Percentiles rank a stretch among this genome's conserved stretches.
Evolutionary conservation across 1,140 invertebrate genomes (phyloP).

Genomic region (Lucilia sericata): DNA sequence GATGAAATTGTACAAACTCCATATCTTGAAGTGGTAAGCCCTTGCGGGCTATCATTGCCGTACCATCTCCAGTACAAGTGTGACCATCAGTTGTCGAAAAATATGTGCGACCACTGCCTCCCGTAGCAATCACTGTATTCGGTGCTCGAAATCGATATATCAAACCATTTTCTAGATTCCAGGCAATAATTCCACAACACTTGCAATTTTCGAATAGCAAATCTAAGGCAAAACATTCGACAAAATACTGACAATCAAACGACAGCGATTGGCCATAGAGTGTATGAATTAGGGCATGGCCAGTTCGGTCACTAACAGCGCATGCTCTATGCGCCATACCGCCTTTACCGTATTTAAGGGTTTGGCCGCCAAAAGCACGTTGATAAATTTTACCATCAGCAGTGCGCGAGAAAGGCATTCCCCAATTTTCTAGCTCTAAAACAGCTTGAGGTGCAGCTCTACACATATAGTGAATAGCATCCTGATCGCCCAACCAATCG

Average conservation of each 20-base stretch:
- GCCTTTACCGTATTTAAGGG: conserved; percentile 87
- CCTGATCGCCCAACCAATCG: conserved; percentile 96
- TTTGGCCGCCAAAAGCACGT: conserved; percentile 91
- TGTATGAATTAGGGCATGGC: conserved; percentile 97
- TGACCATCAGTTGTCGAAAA: conserved; percentile 99
- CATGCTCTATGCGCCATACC: conserved; percentile 79
- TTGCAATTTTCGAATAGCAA: conserved; percentile 93
- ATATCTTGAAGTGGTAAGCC: conserved; percentile 92
- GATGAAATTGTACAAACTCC: conserved; percentile 99
- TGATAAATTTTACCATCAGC: conserved; percentile 86
- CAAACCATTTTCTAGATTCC: conserved; percentile 96
- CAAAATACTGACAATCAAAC: conserved; percentile 97
- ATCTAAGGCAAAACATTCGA: conserved; percentile 98
- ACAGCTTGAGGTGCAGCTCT: conserved; percentile 89
- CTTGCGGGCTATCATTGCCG: conserved; percentile 93
- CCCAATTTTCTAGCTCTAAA: conserved; percentile 92
- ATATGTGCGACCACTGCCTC: conserved; percentile 90
- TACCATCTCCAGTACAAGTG: conserved; percentile 97
- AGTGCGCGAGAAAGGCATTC: conserved; percentile 71
- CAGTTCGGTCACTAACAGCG: conserved; percentile 78
- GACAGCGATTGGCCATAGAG: conserved; percentile 95
- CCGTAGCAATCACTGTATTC: conserved; percentile 83
- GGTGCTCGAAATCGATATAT: conserved; percentile 84
- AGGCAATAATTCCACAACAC: conserved; percentile 92
- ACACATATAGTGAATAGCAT: conserved; percentile 96